Evolutionary conservation across 2,888 invertebrate genomes (phyloP).

Genomic region (Plagiodera versicolora): DNA sequence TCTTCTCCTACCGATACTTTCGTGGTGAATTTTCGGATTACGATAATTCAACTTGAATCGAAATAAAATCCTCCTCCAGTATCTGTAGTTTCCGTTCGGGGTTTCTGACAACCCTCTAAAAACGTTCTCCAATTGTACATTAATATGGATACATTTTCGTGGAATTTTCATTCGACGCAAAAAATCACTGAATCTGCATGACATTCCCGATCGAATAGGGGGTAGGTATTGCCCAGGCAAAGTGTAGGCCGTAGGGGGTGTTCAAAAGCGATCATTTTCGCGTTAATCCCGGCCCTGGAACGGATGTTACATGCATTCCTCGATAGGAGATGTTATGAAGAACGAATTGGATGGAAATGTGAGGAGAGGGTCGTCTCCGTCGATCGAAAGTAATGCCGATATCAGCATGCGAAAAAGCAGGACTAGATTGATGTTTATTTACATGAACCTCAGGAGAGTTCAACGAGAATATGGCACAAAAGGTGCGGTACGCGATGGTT

Average conservation of each 20-base stretch:
- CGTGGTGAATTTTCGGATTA: no score
- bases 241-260: not conserved
- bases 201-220: not conserved
- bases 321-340: conserved; percentile 19
- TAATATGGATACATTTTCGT: not conserved
- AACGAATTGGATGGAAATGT: conserved; percentile 18
- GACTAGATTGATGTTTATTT: not conserved
- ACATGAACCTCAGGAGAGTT: not conserved
- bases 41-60: no score
- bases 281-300: conserved; percentile 12
- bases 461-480: no score
- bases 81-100: no score
- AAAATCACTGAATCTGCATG: not conserved
- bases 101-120: no score
- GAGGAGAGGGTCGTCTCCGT: not conserved
- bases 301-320: conserved; percentile 5
- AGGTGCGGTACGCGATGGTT: no score
- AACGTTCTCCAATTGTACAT: no score
- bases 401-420: not conserved
- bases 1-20: no score
- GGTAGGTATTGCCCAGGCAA: not conserved
- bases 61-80: no score
- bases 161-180: not conserved
- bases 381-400: not conserved
- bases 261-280: not conserved